Evolutionary conservation across 1,140 invertebrate genomes (phyloP).

Genomic region (Mamestra configurata): DNA sequence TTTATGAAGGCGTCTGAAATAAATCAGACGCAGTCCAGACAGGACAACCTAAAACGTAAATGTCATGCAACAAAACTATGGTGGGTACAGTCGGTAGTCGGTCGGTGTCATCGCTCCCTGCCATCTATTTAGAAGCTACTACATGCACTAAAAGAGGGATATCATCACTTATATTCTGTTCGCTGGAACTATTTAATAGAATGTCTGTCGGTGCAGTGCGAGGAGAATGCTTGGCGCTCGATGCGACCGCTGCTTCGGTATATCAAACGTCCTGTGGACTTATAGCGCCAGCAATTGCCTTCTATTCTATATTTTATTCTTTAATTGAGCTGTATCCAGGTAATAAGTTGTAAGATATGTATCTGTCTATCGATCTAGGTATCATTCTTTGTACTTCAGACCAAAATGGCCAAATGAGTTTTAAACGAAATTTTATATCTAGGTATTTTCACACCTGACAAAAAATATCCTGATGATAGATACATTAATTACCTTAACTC

Average conservation of each 20-base stretch:
- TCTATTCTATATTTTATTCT: not conserved
- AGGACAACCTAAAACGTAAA: constrained; percentile 68
- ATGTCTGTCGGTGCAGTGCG: constrained; percentile 10
- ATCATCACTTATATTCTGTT: constrained; percentile 41
- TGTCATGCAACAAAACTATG: constrained; percentile 78
- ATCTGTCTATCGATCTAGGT: too few relatives aligned
- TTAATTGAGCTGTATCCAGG: not conserved
- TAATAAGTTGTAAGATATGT: not conserved
- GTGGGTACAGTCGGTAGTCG: constrained; percentile 25
- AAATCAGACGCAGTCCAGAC: constrained; percentile 70
- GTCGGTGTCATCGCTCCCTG: constrained; percentile 61
- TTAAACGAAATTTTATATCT: not conserved
- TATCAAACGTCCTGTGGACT: not conserved
- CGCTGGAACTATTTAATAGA: constrained; percentile 36
- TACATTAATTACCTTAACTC: constrained; percentile 7
- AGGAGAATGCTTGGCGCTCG: constrained; percentile 23
- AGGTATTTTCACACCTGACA: not conserved
- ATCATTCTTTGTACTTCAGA: not conserved
- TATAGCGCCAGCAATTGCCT: not conserved
- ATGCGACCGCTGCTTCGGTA: not conserved
- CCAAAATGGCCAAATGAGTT: not conserved
- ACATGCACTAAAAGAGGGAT: constrained; percentile 45
- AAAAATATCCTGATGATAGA: not conserved
- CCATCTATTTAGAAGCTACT: constrained; percentile 49
- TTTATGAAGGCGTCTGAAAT: constrained; percentile 69